Percentiles rank a stretch among this genome's conserved stretches.
These are phyloP conservation scores for Ceraclea dissimilis DNA, from an alignment of 2,888 invertebrate species.

Conservation along the genomic window DNA sequence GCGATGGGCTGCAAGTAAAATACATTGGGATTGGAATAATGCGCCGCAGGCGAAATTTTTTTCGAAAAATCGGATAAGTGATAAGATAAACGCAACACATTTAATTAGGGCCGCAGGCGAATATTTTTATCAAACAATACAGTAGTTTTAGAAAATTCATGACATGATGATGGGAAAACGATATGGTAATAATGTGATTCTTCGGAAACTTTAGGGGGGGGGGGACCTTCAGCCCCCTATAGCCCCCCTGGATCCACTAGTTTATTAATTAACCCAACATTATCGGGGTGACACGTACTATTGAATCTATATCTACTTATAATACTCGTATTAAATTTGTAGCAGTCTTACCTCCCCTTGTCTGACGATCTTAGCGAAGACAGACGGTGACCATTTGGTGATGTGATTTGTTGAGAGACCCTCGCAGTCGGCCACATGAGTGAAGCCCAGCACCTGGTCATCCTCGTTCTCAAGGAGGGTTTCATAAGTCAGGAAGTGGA, in stretches of 20 bases:
- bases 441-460: slow-evolving; percentile 68
- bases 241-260: not conserved
- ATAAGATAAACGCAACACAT: too few relatives aligned
- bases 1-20: too few relatives aligned
- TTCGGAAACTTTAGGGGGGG: too few relatives aligned
- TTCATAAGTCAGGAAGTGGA: slow-evolving; percentile 66
- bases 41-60: too few relatives aligned
- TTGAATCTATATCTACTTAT: not conserved
- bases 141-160: too few relatives aligned
- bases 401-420: slow-evolving; percentile 57
- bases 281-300: not conserved
- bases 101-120: too few relatives aligned
- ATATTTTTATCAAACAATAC: too few relatives aligned
- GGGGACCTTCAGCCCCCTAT: too few relatives aligned
- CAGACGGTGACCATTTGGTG: slow-evolving; percentile 65
- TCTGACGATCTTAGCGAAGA: slow-evolving; percentile 61
- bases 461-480: slow-evolving; percentile 66
- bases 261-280: not conserved
- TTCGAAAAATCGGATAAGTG: too few relatives aligned
- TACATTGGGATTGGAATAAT: too few relatives aligned
- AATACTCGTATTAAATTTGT: not conserved
- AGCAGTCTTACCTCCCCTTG: slow-evolving; percentile 73
- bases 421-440: slow-evolving; percentile 62
- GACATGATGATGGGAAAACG: too few relatives aligned
- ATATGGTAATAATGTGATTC: too few relatives aligned